Percentiles rank a stretch among this genome's conserved stretches.
Conservation (phyloP, 2,888 invertebrate species). For the Agonum fuliginosum region DNA sequence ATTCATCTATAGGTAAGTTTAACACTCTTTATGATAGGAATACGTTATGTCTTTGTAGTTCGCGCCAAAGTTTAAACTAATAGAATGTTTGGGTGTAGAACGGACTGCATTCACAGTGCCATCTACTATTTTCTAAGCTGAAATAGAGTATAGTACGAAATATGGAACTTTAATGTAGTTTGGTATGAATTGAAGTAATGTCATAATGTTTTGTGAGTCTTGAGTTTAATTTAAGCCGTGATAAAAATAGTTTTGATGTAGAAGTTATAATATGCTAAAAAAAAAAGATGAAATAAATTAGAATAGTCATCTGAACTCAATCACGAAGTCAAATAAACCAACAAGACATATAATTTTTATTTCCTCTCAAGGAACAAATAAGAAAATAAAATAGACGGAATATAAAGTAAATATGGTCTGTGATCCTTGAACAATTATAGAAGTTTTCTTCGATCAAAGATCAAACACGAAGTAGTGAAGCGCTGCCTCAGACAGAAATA, state of each 20-base stretch:
- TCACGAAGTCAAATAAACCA: conserved; percentile 4
- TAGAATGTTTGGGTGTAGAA: no score
- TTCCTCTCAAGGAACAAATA: conserved; percentile 17
- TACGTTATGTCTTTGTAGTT: no score
- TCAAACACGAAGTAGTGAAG: conserved; percentile 49
- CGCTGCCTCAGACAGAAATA: conserved; percentile 20
- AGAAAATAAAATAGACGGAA: conserved; percentile 18
- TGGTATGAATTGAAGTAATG: background rate
- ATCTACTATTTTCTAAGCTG: no score
- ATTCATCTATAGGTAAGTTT: no score
- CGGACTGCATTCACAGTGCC: no score
- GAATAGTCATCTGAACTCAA: conserved; percentile 22
- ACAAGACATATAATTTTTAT: conserved; percentile 13
- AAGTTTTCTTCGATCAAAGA: conserved; percentile 33
- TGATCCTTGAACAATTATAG: conserved; percentile 37
- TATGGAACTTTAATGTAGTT: no score
- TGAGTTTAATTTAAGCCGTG: no score
- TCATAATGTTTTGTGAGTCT: background rate
- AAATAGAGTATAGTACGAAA: no score
- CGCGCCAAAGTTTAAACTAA: no score
- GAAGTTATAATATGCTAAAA: background rate
- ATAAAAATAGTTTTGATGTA: conserved; percentile 11
- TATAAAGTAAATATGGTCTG: conserved; percentile 34
- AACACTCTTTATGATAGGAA: no score
- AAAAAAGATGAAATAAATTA: background rate